Evolutionary conservation across 2,797 vertebrate genomes (phyloP).

Genomic region (Neomorphus geoffroyi): DNA sequence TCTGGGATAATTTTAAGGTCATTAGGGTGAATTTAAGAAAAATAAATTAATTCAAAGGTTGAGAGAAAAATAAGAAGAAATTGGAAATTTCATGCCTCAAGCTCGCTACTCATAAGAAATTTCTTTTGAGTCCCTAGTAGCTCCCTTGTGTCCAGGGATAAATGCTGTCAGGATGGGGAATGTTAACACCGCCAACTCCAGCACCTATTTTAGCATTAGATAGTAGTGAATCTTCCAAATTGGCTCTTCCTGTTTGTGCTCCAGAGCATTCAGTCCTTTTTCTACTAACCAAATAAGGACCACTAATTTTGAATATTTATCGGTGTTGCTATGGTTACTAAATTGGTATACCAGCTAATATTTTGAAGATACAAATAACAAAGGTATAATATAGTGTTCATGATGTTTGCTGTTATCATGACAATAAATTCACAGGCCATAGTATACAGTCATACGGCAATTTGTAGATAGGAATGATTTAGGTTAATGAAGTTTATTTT

Average conservation of each 20-base stretch:
- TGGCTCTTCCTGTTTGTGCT: neutral
- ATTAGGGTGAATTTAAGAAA: neutral
- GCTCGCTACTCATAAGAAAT: neutral
- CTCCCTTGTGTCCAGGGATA: neutral
- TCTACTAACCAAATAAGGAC: neutral
- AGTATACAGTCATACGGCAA: neutral
- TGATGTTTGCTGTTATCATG: neutral
- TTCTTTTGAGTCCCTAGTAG: neutral
- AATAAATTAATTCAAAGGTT: neutral
- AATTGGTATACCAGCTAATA: neutral
- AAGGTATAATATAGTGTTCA: neutral
- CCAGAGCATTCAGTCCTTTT: neutral
- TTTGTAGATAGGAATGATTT: neutral
- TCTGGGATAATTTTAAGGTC: neutral
- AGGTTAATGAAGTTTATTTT: neutral
- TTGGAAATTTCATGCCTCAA: accelerated
- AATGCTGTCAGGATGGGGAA: neutral
- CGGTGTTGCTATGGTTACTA: neutral
- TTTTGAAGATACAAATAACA: neutral
- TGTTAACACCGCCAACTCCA: neutral
- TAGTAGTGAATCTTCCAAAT: neutral
- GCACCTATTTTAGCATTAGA: neutral
- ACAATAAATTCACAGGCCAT: neutral
- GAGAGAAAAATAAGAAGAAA: neutral
- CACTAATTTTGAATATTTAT: constrained; percentile 35